A percentile compares a stretch with the other conserved stretches of the same genome.
Evolutionary conservation across 2,113 vertebrate species (phyloP).

Genomic region (Bothrops jararaca): DNA sequence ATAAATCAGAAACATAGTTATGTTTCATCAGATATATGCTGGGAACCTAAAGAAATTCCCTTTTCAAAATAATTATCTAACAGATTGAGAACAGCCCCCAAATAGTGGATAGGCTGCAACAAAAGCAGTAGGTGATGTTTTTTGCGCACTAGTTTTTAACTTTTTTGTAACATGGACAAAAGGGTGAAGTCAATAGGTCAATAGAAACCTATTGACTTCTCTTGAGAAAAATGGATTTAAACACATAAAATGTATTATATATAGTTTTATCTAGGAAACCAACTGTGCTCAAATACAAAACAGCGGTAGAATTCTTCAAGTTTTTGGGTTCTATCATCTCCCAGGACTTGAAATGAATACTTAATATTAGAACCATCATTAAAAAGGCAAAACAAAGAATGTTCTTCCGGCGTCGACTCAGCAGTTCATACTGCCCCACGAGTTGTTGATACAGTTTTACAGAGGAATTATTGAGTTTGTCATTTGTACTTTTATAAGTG

Average conservation of each 20-base stretch:
- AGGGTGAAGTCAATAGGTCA: no score
- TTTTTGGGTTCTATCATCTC: neutral
- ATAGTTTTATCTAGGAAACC: neutral
- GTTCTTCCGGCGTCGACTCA: neutral
- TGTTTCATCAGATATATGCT: constrained; percentile 50
- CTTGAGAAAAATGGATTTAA: neutral
- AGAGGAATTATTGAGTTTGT: neutral
- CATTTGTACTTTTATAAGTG: neutral
- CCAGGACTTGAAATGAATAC: neutral
- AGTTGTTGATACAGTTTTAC: neutral
- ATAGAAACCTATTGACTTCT: neutral
- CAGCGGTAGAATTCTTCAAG: neutral
- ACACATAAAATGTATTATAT: neutral
- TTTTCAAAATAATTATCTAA: constrained; percentile 58
- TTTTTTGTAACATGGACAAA: neutral
- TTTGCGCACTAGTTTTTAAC: constrained; percentile 11
- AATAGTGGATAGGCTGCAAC: constrained; percentile 23
- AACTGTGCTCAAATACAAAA: neutral
- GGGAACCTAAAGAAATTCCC: constrained; percentile 48
- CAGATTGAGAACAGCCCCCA: constrained; percentile 49
- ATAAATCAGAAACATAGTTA: constrained; percentile 43
- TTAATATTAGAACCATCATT: neutral
- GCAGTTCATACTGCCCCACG: neutral
- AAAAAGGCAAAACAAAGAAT: neutral
- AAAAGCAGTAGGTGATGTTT: constrained; percentile 53